These are phyloP conservation scores for Lepidochitona cinerea DNA, from an alignment of 2,888 invertebrate species.

Conservation along the genomic window DNA sequence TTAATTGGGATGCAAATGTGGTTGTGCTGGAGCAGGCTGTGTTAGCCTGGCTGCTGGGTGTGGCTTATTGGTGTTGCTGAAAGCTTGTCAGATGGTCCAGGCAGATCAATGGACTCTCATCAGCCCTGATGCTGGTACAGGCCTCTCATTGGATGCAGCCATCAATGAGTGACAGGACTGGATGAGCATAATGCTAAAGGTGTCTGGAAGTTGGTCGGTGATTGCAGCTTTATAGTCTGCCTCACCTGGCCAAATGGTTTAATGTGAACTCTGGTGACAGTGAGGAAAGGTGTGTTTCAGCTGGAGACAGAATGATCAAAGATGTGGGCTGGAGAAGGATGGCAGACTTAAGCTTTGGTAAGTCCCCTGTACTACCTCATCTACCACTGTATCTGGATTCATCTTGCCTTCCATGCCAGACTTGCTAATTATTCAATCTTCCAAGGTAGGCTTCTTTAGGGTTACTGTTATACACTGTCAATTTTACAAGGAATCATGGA, in stretches of 20 bases:
- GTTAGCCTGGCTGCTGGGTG: neutral
- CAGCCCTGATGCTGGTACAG: neutral
- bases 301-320: neutral
- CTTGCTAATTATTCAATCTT: no score
- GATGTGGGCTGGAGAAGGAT: neutral
- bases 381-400: no score
- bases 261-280: slow-evolving; percentile 3
- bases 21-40: neutral
- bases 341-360: neutral
- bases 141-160: neutral
- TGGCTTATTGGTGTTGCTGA: neutral
- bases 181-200: slow-evolving; percentile 1
- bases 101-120: neutral
- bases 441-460: no score
- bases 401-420: no score
- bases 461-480: no score
- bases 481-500: no score
- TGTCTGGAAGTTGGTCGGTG: neutral
- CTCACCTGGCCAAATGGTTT: neutral
- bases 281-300: neutral
- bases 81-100: neutral
- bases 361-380: no score
- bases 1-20: slow-evolving; percentile 3
- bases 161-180: neutral
- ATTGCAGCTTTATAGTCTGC: neutral